These are phyloP conservation scores for Pygmarrhopalites habei DNA, from an alignment of 1,140 invertebrate genomes.

Conservation along the genomic window DNA sequence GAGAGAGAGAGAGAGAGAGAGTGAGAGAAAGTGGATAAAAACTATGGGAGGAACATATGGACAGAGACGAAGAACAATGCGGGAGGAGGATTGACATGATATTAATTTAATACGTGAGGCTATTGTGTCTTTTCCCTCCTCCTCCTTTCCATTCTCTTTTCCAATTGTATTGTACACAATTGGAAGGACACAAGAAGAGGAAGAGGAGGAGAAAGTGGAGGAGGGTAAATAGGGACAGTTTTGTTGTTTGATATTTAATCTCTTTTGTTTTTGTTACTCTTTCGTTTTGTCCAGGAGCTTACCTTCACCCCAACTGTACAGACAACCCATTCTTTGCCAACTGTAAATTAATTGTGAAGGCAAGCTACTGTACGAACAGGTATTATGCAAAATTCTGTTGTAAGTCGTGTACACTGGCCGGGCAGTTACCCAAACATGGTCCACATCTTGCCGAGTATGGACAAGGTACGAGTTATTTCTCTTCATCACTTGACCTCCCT, in stretches of 20 bases:
- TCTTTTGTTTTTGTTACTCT: background rate
- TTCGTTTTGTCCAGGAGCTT: constrained; percentile 51
- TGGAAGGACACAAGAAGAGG: too few relatives aligned
- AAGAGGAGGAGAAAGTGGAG: too few relatives aligned
- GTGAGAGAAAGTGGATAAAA: background rate
- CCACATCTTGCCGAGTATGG: constrained; percentile 43
- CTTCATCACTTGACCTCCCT: background rate
- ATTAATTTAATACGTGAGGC: background rate
- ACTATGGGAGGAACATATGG: too few relatives aligned
- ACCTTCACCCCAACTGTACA: constrained; percentile 67
- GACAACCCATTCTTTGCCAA: constrained; percentile 85
- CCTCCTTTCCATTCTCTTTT: background rate
- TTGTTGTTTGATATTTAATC: background rate
- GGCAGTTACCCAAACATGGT: constrained; percentile 54
- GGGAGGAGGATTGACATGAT: background rate
- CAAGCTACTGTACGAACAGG: constrained; percentile 70
- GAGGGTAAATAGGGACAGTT: background rate
- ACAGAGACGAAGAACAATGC: background rate
- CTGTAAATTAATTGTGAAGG: constrained; percentile 74
- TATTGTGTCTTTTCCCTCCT: background rate
- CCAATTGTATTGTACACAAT: too few relatives aligned
- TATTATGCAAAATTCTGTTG: constrained; percentile 92
- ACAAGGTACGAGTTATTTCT: constrained; percentile 10
- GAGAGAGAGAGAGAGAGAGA: constrained; percentile 26
- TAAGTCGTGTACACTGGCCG: constrained; percentile 76